A percentile compares a stretch with the other conserved stretches of the same genome.
Evolutionary conservation across 2,888 invertebrate species (phyloP).

Genomic region (Exephanes ischioxanthus): DNA sequence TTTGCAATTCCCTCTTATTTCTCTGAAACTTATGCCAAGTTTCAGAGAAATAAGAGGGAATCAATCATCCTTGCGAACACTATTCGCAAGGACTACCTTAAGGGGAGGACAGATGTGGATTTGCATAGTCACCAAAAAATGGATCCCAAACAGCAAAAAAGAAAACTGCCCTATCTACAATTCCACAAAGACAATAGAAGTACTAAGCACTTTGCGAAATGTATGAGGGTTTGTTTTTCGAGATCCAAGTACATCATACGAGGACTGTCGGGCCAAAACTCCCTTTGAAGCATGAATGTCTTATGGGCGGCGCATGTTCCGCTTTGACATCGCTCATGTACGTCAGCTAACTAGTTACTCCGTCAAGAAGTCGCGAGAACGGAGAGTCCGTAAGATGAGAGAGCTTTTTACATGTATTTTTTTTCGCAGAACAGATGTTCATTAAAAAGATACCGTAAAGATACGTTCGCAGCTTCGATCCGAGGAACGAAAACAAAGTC

Average conservation of each 20-base stretch:
- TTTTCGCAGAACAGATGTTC: background rate
- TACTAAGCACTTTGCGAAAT: background rate
- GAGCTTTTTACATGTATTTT: background rate
- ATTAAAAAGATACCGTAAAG: background rate
- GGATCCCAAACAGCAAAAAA: background rate
- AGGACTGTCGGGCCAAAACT: background rate
- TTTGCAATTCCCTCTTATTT: too few relatives aligned
- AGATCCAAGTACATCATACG: background rate
- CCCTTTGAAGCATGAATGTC: background rate
- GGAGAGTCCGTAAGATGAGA: background rate
- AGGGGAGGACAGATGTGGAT: background rate
- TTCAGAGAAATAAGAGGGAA: too few relatives aligned
- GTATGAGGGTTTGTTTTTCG: background rate
- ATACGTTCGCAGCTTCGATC: background rate
- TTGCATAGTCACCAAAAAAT: background rate
- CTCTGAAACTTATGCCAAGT: too few relatives aligned
- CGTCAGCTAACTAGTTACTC: background rate
- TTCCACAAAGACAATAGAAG: slow-evolving; percentile 19
- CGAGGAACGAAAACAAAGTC: background rate
- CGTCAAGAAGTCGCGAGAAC: background rate
- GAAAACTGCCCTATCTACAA: background rate
- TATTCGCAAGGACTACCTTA: too few relatives aligned
- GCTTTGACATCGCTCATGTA: background rate
- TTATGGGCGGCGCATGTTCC: background rate
- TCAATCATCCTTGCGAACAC: too few relatives aligned